phyloP scores from a whole-genome alignment of 1,140 invertebrate genomes.

The Eriosoma lanigerum region DNA sequence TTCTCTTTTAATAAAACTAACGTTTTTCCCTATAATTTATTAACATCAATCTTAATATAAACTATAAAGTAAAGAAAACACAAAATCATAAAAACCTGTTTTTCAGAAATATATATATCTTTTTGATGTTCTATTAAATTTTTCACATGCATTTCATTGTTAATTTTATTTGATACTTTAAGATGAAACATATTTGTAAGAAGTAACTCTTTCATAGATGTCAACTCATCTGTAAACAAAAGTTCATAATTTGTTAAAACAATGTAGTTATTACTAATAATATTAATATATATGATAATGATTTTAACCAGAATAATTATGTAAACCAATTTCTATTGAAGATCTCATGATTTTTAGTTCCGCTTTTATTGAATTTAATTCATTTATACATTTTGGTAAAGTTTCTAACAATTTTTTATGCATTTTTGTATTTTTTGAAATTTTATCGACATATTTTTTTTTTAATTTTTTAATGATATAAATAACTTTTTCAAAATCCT shows the following conservation, averaged over 20 bases:
- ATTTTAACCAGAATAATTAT: constrained; percentile 6
- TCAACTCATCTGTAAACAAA: constrained; percentile 4
- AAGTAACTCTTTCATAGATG: background rate
- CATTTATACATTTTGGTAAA: background rate
- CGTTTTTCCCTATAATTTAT: background rate
- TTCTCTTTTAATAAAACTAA: background rate
- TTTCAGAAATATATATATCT: background rate
- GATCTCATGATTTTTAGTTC: background rate
- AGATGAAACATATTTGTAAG: background rate
- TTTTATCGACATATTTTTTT: background rate
- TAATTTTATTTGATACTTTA: background rate
- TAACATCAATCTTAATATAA: background rate
- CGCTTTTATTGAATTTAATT: background rate
- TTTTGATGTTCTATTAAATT: background rate
- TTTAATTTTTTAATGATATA: constrained; percentile 25
- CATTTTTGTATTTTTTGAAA: background rate
- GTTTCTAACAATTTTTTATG: background rate
- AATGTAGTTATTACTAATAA: too few species aligned
- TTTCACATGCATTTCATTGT: background rate
- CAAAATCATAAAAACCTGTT: constrained; percentile 36
- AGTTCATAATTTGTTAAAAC: too few species aligned
- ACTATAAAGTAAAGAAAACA: background rate
- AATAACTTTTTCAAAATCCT: constrained; percentile 34
- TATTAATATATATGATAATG: too few species aligned
- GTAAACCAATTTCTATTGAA: background rate